phyloP scores from a whole-genome alignment of 1,140 invertebrate species.

The Cryptotermes secundus region DNA sequence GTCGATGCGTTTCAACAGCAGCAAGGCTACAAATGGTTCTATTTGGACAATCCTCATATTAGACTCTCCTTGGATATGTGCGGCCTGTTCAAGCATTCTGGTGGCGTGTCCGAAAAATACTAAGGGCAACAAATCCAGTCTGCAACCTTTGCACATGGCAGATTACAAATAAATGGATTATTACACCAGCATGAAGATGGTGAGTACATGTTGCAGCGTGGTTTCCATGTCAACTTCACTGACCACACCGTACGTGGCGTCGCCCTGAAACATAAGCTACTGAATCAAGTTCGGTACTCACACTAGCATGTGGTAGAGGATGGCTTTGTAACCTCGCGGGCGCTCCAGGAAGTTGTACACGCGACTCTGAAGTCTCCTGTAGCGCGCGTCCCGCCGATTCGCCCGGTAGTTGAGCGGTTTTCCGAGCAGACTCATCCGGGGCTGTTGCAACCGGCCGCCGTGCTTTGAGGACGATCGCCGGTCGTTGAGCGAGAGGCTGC shows the following conservation, averaged over 20 bases:
- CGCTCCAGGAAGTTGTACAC: slow-evolving; percentile 94
- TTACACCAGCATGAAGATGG: too few relatives aligned
- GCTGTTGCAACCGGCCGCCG: slow-evolving; percentile 65
- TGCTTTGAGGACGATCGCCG: slow-evolving; percentile 18
- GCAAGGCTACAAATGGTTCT: too few relatives aligned
- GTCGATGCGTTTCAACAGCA: too few relatives aligned
- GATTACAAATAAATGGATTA: too few relatives aligned
- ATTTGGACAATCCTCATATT: too few relatives aligned
- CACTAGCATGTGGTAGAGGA: slow-evolving; percentile 90
- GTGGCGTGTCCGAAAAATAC: too few relatives aligned
- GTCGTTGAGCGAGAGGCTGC: slow-evolving; percentile 24
- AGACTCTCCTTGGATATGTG: too few relatives aligned
- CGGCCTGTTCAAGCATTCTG: too few relatives aligned
- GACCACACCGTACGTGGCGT: neutral
- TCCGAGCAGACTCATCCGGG: slow-evolving; percentile 86
- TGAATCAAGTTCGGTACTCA: slow-evolving; percentile 62
- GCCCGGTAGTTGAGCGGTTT: slow-evolving; percentile 85
- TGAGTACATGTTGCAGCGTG: too few relatives aligned
- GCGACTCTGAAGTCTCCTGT: slow-evolving; percentile 82
- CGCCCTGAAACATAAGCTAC: neutral
- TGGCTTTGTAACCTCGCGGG: slow-evolving; percentile 78
- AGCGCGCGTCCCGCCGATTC: slow-evolving; percentile 82
- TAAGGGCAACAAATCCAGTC: too few relatives aligned
- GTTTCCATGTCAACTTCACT: too few relatives aligned
- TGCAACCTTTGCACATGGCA: too few relatives aligned